Percentiles rank a stretch among this genome's conserved stretches.
phyloP scores from a whole-genome alignment of 2,888 invertebrate genomes.

The Petrolisthes manimaculis region DNA sequence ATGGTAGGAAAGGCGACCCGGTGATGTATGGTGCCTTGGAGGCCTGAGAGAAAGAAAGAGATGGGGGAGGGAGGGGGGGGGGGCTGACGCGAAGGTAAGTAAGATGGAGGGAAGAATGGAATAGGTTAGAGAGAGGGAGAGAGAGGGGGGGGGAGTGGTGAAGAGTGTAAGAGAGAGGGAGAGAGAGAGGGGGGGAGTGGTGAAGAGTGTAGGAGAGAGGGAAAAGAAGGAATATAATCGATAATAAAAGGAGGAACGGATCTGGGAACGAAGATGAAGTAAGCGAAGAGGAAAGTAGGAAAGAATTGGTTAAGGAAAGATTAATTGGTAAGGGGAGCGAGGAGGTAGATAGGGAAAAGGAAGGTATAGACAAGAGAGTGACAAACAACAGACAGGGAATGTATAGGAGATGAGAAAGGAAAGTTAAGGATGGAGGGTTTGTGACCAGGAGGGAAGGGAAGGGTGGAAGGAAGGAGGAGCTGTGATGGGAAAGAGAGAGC shows the following conservation, averaged over 20 bases:
- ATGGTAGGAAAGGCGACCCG: background rate
- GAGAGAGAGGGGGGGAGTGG: background rate
- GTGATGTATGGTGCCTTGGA: slow-evolving; percentile 5
- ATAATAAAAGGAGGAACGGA: background rate
- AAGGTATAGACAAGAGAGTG: background rate
- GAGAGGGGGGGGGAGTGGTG: background rate
- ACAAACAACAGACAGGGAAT: background rate
- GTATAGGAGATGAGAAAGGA: background rate
- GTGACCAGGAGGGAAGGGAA: background rate
- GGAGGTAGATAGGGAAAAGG: background rate
- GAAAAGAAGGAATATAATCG: background rate
- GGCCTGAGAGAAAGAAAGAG: slow-evolving; percentile 1
- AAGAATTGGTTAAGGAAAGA: background rate
- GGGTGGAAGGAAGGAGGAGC: background rate
- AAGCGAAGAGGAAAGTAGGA: background rate
- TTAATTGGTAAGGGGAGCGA: background rate
- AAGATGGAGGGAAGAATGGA: background rate
- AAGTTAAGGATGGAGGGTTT: background rate
- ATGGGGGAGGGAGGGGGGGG: background rate
- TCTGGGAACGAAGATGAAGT: background rate
- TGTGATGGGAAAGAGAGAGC: background rate
- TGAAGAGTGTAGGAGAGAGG: background rate
- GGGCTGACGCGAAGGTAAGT: background rate
- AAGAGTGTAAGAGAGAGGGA: background rate
- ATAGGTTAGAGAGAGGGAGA: background rate